These are phyloP conservation scores for Morone chrysops DNA, from an alignment of 2,113 vertebrate species.

Conservation along the genomic window DNA sequence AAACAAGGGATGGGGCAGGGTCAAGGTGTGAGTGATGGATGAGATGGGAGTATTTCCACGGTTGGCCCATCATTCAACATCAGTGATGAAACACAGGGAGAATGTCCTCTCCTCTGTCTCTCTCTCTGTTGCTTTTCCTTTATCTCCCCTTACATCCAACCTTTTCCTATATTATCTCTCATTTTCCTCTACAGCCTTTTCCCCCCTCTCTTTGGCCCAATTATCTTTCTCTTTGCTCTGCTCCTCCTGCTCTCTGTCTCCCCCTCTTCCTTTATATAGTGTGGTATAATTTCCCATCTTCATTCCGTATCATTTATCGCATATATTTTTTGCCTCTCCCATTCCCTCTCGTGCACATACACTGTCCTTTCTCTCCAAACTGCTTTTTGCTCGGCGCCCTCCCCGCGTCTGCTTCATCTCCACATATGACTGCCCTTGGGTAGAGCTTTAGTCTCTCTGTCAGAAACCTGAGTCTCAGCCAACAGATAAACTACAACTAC, in stretches of 20 bases:
- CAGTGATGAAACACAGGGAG: slow-evolving; percentile 48
- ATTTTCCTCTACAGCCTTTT: slow-evolving; percentile 54
- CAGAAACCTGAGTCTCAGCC: slow-evolving; percentile 68
- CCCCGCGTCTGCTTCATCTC: slow-evolving; percentile 14
- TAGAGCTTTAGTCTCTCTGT: slow-evolving; percentile 46
- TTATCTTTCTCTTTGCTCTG: slow-evolving; percentile 69
- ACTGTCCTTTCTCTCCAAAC: slow-evolving; percentile 11
- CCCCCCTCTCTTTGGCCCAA: slow-evolving; percentile 72
- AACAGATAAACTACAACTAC: slow-evolving; percentile 66
- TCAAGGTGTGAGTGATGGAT: slow-evolving; percentile 76
- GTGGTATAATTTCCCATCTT: slow-evolving; percentile 67
- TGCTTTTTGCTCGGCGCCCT: slow-evolving; percentile 5
- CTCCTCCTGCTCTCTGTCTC: slow-evolving; percentile 61
- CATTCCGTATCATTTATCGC: slow-evolving; percentile 59
- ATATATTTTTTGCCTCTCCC: slow-evolving; percentile 36
- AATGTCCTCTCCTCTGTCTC: slow-evolving; percentile 48
- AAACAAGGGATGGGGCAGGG: slow-evolving; percentile 49
- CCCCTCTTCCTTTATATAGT: slow-evolving; percentile 55
- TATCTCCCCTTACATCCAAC: slow-evolving; percentile 44
- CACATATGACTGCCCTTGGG: slow-evolving; percentile 51
- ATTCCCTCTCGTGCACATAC: slow-evolving; percentile 16
- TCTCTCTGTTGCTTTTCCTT: slow-evolving; percentile 46
- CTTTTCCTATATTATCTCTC: slow-evolving; percentile 66
- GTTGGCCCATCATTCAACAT: slow-evolving; percentile 71
- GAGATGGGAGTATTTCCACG: slow-evolving; percentile 61